Evolutionary conservation across 2,797 vertebrate species (phyloP).

Genomic region (Lacerta bilineata): DNA sequence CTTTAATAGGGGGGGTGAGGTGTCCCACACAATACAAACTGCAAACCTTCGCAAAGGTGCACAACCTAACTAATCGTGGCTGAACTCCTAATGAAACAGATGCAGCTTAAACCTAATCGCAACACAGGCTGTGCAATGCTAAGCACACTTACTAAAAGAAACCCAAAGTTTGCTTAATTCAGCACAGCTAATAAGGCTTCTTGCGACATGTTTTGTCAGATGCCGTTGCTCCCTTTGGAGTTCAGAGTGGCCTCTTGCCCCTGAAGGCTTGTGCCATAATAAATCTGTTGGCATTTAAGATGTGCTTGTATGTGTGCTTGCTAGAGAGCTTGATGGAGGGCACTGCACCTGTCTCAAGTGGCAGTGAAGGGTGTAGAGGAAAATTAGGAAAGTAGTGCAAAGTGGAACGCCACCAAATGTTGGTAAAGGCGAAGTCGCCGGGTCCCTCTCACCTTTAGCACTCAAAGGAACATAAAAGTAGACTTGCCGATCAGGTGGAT

Average conservation of each 20-base stretch:
- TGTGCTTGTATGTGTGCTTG: not conserved
- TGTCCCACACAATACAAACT: too few species aligned
- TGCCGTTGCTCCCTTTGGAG: not conserved
- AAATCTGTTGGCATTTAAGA: not conserved
- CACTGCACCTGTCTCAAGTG: not conserved
- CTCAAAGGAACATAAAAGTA: constrained; percentile 1
- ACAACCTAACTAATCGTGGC: not conserved
- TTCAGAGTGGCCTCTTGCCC: not conserved
- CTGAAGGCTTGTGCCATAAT: not conserved
- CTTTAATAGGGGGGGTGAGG: too few species aligned
- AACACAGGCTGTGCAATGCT: not conserved
- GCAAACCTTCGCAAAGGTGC: not conserved
- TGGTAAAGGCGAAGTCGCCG: not conserved
- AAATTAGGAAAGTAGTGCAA: not conserved
- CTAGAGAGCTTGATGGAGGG: not conserved
- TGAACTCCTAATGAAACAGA: not conserved
- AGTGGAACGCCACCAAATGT: not conserved
- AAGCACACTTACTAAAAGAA: not conserved
- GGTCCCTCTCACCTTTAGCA: not conserved
- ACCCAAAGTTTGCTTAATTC: not conserved
- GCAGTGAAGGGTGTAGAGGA: not conserved
- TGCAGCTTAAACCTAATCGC: not conserved
- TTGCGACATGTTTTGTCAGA: not conserved
- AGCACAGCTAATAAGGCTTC: not conserved
- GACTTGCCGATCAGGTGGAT: constrained; percentile 1